Percentiles rank a stretch among this genome's conserved stretches.
Conservation (phyloP, 2,797 vertebrate species). For the Luscinia luscinia region DNA sequence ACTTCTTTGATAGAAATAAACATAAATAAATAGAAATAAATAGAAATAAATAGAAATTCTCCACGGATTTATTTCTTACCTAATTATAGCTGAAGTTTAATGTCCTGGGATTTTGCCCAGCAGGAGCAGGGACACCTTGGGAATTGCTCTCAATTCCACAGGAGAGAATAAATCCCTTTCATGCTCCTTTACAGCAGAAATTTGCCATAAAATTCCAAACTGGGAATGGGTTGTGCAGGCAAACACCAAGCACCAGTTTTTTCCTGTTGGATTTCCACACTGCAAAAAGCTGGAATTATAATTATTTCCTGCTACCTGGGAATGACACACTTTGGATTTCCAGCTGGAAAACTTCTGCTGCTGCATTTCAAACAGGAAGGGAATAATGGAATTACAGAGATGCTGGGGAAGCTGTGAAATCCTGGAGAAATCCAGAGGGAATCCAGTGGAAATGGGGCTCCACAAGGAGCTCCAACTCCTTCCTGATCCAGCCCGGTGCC, state of each 20-base stretch:
- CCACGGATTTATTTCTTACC: not conserved
- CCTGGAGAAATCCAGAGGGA: not conserved
- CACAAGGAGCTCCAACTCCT: not conserved
- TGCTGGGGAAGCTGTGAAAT: not conserved
- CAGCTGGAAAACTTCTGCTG: not conserved
- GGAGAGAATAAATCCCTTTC: not conserved
- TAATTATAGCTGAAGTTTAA: not conserved
- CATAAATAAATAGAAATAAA: not conserved
- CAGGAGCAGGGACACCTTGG: not conserved
- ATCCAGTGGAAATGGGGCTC: not conserved
- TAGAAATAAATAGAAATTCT: not conserved
- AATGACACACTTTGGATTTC: not conserved
- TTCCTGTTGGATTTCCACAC: fast-evolving
- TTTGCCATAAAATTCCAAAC: not conserved
- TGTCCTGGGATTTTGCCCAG: not conserved
- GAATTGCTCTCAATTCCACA: not conserved
- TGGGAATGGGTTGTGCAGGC: not conserved
- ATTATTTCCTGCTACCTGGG: not conserved
- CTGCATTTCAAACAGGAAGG: not conserved
- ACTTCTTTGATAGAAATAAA: not conserved
- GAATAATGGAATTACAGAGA: fast-evolving
- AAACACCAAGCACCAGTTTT: not conserved
- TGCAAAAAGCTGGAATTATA: not conserved
- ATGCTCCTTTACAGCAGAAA: not conserved
- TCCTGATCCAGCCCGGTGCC: fast-evolving